Conservation (phyloP, 2,797 vertebrate species). For the Cynodonichthys magdalenae region DNA sequence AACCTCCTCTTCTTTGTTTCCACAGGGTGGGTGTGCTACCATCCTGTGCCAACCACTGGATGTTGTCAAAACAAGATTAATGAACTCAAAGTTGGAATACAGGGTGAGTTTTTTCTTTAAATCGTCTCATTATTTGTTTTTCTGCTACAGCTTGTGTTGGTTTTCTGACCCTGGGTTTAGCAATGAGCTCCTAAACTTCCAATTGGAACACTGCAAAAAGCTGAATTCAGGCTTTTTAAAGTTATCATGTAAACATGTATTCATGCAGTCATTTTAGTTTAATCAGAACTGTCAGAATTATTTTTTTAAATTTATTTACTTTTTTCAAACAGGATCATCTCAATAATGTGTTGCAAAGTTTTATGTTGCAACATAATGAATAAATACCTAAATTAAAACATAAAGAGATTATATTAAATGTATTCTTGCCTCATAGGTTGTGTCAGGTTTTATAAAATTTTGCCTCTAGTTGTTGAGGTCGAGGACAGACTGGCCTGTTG, state of each 20-base stretch:
- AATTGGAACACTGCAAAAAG: too few relatives aligned
- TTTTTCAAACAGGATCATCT: too few relatives aligned
- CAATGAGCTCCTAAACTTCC: too few relatives aligned
- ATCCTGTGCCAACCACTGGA: slow-evolving; percentile 88
- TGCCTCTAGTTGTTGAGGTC: too few relatives aligned
- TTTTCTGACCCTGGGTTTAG: not conserved
- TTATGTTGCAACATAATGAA: too few relatives aligned
- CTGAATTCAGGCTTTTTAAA: too few relatives aligned
- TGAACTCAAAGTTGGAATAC: slow-evolving; percentile 89
- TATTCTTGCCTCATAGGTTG: not conserved
- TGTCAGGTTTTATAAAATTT: too few relatives aligned
- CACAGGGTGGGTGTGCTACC: slow-evolving; percentile 85
- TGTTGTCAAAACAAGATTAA: slow-evolving; percentile 88
- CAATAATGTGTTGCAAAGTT: too few relatives aligned
- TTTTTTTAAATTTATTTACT: too few relatives aligned
- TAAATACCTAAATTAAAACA: too few relatives aligned
- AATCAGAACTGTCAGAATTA: not conserved
- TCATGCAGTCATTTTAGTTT: not conserved
- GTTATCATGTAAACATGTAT: not conserved
- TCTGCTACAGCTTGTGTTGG: not conserved
- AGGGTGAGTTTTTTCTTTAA: slow-evolving; percentile 61
- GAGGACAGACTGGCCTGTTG: too few relatives aligned
- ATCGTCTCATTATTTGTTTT: slow-evolving; percentile 2
- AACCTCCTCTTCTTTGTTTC: not conserved
- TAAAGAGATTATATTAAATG: too few relatives aligned